A percentile compares a stretch with the other conserved stretches of the same genome.
Conservation (phyloP, 2,113 vertebrate species). For the Anolis carolinensis region DNA sequence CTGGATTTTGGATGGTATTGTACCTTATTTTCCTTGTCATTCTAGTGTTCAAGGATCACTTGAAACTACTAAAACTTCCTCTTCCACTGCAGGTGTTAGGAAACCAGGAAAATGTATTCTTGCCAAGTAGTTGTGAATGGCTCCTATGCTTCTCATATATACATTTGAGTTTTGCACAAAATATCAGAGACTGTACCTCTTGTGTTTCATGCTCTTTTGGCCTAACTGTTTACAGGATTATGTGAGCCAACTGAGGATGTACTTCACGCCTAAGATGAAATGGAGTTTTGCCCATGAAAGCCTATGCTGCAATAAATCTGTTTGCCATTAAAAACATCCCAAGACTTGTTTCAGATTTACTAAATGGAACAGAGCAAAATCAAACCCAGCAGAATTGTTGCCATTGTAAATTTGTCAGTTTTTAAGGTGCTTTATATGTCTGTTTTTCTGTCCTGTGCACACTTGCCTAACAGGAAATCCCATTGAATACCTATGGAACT, state of each 20-base stretch:
- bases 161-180: background rate
- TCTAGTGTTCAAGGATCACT: background rate
- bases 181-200: background rate
- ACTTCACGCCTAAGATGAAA: background rate
- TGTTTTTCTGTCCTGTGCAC: background rate
- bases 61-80: background rate
- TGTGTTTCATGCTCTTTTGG: background rate
- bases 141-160: background rate
- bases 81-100: background rate
- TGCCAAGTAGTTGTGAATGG: background rate
- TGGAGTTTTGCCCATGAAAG: background rate
- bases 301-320: background rate
- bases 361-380: background rate
- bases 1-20: too few species aligned
- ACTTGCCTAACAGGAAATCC: background rate
- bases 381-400: background rate
- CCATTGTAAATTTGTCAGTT: background rate
- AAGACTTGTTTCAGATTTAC: background rate
- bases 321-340: background rate
- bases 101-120: background rate
- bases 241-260: background rate
- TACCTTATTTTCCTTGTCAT: background rate
- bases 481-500: background rate
- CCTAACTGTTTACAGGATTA: background rate
- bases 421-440: background rate